phyloP scores from a whole-genome alignment of 2,113 vertebrate genomes.

The Halcyon senegalensis region DNA sequence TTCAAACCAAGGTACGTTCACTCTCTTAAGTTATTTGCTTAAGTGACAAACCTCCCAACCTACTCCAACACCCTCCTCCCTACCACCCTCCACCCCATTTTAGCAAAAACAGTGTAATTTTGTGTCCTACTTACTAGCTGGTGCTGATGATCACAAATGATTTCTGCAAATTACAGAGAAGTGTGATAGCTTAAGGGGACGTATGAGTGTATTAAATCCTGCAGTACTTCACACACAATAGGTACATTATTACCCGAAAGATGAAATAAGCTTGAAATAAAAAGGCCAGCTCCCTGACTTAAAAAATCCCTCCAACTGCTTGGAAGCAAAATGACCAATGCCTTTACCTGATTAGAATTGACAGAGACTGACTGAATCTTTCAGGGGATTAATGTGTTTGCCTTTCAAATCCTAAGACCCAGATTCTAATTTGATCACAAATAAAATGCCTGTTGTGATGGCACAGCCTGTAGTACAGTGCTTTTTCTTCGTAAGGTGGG shows the following conservation, averaged over 20 bases:
- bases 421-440: constrained; percentile 65
- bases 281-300: neutral
- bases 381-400: constrained; percentile 58
- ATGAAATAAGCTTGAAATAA: constrained; percentile 12
- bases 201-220: neutral
- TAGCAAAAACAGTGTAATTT: neutral
- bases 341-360: constrained; percentile 56
- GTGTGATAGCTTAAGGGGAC: neutral
- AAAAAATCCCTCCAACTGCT: constrained; percentile 14
- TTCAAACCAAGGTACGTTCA: neutral
- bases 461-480: neutral
- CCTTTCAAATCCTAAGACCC: constrained; percentile 66
- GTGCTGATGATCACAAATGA: neutral
- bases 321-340: constrained; percentile 49
- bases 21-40: neutral
- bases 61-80: neutral
- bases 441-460: constrained; percentile 18
- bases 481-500: neutral
- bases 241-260: neutral
- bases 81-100: neutral
- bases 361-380: constrained; percentile 58
- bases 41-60: neutral
- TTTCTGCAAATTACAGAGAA: neutral
- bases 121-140: neutral
- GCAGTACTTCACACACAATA: neutral